Evolutionary conservation across 2,797 vertebrate genomes (phyloP).

Genomic region (Caiman crocodilus): DNA sequence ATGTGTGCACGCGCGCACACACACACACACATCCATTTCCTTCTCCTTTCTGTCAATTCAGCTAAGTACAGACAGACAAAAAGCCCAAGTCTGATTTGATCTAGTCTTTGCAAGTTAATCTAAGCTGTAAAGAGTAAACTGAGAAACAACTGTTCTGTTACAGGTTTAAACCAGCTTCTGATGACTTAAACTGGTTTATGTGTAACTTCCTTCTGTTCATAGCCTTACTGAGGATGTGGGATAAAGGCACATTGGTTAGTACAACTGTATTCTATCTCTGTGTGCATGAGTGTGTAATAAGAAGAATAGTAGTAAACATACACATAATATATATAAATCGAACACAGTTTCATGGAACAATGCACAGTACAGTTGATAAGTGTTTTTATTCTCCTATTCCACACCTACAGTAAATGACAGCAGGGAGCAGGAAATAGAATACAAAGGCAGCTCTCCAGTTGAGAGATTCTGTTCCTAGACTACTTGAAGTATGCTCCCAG

Average conservation of each 20-base stretch:
- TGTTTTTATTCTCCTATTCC: background rate
- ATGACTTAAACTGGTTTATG: no score
- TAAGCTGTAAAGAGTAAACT: no score
- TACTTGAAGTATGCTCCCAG: background rate
- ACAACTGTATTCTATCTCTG: background rate
- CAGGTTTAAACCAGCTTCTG: no score
- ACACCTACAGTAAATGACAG: background rate
- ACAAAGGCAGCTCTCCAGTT: background rate
- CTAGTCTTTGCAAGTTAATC: no score
- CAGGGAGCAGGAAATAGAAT: constrained; percentile 14
- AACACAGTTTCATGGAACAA: background rate
- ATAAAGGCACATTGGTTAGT: accelerated
- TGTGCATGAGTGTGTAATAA: background rate
- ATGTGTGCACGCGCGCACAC: background rate
- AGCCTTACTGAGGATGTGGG: background rate
- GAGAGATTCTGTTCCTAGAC: constrained; percentile 26
- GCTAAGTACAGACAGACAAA: background rate
- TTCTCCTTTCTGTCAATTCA: background rate
- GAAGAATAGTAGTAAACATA: background rate
- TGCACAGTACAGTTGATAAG: background rate
- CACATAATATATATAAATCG: background rate
- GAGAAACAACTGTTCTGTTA: no score
- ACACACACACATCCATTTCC: background rate
- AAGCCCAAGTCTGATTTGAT: no score
- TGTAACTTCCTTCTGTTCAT: background rate